Evolutionary conservation across 2,888 invertebrate species (phyloP), one percentile per base, ranked within the genome.

Genomic region (Atethmia centrago): DNA sequence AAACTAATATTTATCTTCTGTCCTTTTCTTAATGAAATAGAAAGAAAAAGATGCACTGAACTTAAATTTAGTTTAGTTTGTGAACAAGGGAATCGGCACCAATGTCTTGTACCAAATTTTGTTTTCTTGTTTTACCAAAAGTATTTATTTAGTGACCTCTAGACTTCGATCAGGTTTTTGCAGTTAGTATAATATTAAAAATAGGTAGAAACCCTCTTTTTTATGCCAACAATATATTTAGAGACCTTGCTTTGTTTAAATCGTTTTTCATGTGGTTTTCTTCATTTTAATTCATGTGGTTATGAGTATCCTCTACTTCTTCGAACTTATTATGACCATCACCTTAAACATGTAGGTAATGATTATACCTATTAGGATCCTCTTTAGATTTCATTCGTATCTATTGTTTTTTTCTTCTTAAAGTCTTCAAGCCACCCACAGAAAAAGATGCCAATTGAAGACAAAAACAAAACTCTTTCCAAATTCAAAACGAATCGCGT

Each of bases 401-500:
- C 3, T 21, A n/a, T n/a, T n/a, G n/a, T n/a, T 45, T 28, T 63
- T 47, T 47, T 28, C 1, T 28, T 28, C 8, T 63, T 16, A 3
- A n/a, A 28, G 2, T 49, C n/a, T n/a, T n/a, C 1, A 61, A 45
- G 25, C 16, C 16, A 45, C 0, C 3, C 14, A 64, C 25, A 36
- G 4, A n/a, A 77, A 55, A 45, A 55, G 1, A 25, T 49, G 28
- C 31, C 31, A 31, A 9, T 36, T 49, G 1, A 14, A 71, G 2
- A 0, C 14, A n/a, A 51, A 58, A 53, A 53, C 3, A 25, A 71
- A 61, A 80, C 45, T 19, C 49, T 40, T 65, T 42, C 61, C 36
- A 69, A 82, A 78, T 78, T 80, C 21, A 19, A 80, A 80, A 71
- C 49, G 74, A 31, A 73, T 73, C 31, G 71, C 72, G 73, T 74